These are phyloP conservation scores for Drosophila pseudotakahashii DNA, from an alignment of 2,888 invertebrate genomes.

Conservation along the genomic window DNA sequence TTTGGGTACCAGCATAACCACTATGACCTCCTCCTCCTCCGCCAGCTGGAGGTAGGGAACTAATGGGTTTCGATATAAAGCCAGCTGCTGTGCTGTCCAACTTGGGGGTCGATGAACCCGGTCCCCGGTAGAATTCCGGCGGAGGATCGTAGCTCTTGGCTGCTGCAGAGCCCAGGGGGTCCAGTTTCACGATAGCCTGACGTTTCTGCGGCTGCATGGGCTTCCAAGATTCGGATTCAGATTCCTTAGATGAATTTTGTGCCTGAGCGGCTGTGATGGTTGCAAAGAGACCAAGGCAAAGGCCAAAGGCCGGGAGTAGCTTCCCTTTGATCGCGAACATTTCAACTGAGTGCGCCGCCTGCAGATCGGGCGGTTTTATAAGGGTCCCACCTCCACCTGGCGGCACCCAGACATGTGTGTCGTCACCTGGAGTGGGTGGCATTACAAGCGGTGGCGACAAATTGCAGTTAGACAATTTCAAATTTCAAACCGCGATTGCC, in stretches of 20 bases:
- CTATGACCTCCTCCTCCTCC: background rate
- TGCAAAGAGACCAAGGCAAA: slow-evolving; percentile 31
- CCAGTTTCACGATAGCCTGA: slow-evolving; percentile 43
- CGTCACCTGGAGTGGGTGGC: slow-evolving; percentile 41
- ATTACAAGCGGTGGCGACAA: slow-evolving; percentile 67
- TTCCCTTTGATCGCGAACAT: slow-evolving; percentile 55
- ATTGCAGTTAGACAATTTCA: slow-evolving; percentile 77
- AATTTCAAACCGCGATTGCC: slow-evolving; percentile 62
- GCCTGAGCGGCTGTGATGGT: slow-evolving; percentile 19
- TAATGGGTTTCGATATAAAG: slow-evolving; percentile 37
- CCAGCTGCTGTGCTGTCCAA: slow-evolving; percentile 37
- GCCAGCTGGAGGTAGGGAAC: slow-evolving; percentile 23
- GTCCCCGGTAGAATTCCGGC: slow-evolving; percentile 82
- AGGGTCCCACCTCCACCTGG: slow-evolving; percentile 7
- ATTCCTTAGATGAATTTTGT: slow-evolving; percentile 43
- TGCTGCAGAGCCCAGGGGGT: slow-evolving; percentile 58
- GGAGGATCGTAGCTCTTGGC: slow-evolving; percentile 82
- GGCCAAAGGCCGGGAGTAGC: slow-evolving; percentile 40
- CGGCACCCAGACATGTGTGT: slow-evolving; percentile 7
- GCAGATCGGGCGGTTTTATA: slow-evolving; percentile 67
- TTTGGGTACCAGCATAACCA: slow-evolving; percentile 20
- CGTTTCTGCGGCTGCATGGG: slow-evolving; percentile 42
- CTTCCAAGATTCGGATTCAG: slow-evolving; percentile 26
- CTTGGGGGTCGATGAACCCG: slow-evolving; percentile 56
- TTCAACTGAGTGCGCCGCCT: slow-evolving; percentile 65